Conservation (phyloP, 2,797 vertebrate species). For the Saxicola maurus region DNA sequence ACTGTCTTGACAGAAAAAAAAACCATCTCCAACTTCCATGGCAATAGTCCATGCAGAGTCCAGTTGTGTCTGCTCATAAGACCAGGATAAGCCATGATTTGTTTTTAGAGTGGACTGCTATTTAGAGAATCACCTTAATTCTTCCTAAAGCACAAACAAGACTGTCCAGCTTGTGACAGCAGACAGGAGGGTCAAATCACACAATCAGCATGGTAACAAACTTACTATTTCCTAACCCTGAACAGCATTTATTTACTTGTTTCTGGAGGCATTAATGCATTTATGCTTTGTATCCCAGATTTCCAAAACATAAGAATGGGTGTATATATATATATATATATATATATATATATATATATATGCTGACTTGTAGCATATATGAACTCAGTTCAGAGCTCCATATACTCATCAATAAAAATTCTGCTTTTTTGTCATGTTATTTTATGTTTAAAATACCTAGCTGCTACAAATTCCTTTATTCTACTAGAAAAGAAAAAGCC, state of each 20-base stretch:
- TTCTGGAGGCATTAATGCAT: not conserved
- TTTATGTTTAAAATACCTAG: not conserved
- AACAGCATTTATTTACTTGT: not conserved
- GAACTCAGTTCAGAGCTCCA: not conserved
- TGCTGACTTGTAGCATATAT: not conserved
- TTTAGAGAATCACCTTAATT: not conserved
- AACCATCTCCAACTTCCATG: not conserved
- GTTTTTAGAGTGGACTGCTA: not conserved
- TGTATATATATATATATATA: too few species aligned
- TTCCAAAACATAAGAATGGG: not conserved
- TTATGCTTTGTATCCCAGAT: not conserved
- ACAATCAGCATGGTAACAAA: not conserved
- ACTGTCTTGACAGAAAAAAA: not conserved
- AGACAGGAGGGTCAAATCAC: not conserved
- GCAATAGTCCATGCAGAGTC: not conserved
- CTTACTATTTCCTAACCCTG: not conserved
- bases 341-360: too few species aligned
- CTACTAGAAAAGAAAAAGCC: not conserved
- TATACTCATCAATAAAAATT: not conserved
- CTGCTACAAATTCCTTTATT: not conserved
- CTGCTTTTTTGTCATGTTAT: not conserved
- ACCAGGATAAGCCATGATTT: not conserved
- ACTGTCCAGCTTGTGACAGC: not conserved
- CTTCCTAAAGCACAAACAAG: not conserved
- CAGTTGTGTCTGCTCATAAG: not conserved